These are phyloP conservation scores for Peromyscus nudipes DNA, from an alignment of 2,797 vertebrate genomes.

Conservation along the genomic window DNA sequence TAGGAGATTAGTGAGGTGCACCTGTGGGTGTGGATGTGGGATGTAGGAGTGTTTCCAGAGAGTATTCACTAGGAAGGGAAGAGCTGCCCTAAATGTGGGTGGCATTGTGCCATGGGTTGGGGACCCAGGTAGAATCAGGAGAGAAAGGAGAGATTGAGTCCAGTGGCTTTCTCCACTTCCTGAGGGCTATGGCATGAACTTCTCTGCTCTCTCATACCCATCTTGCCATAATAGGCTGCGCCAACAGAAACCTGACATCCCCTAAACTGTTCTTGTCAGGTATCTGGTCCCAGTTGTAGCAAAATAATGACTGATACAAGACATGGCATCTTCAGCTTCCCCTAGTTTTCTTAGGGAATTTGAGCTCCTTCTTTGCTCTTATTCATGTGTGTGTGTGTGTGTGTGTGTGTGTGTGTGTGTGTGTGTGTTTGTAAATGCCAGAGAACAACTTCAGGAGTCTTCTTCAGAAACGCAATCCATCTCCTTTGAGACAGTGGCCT, in stretches of 20 bases:
- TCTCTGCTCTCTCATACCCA: not conserved
- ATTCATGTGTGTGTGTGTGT: not conserved
- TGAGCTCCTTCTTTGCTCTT: not conserved
- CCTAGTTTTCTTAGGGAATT: constrained; percentile 6
- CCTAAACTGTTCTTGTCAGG: not conserved
- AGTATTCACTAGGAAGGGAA: not conserved
- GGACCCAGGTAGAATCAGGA: not conserved
- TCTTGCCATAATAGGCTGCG: not conserved
- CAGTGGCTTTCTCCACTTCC: not conserved
- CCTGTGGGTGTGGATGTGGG: not conserved
- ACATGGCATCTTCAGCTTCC: not conserved
- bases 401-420: not conserved
- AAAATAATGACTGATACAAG: not conserved
- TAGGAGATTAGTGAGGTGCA: not conserved
- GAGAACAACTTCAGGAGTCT: not conserved
- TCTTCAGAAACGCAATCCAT: not conserved
- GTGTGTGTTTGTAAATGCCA: not conserved
- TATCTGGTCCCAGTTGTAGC: not conserved
- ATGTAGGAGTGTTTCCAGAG: not conserved
- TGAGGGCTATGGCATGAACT: not conserved
- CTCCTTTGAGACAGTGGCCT: not conserved
- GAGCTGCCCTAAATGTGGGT: not conserved
- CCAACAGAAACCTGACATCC: not conserved
- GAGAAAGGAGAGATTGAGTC: not conserved
- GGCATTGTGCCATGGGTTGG: not conserved